Conservation (phyloP, 2,797 vertebrate genomes). For the Myiothlypis coronata region DNA sequence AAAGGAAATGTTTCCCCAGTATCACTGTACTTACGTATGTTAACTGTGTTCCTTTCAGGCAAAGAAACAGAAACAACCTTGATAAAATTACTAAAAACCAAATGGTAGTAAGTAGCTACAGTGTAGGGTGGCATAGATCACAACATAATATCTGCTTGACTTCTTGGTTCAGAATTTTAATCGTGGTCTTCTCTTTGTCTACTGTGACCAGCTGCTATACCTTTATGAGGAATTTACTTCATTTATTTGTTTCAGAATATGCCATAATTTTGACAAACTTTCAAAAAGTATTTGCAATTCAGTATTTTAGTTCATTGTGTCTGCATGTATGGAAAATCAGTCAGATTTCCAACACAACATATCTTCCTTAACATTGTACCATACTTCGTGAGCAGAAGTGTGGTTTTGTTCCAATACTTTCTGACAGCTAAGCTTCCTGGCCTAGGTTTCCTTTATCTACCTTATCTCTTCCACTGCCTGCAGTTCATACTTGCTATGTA, state of each 20-base stretch:
- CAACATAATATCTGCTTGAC: rapidly evolving
- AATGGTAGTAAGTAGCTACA: not conserved
- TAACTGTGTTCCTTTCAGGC: not conserved
- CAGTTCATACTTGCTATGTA: not conserved
- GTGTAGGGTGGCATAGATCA: not conserved
- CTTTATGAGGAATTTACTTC: not conserved
- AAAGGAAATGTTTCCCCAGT: not conserved
- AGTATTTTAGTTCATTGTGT: not conserved
- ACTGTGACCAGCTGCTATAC: not conserved
- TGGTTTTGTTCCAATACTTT: not conserved
- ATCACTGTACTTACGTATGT: not conserved
- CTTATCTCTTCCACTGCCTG: not conserved
- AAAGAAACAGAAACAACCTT: not conserved
- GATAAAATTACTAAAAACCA: not conserved
- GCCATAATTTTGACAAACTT: not conserved
- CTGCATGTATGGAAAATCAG: not conserved
- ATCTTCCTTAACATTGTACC: not conserved
- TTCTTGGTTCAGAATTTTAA: not conserved
- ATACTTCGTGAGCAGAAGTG: not conserved
- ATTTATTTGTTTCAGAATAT: not conserved
- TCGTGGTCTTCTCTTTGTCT: not conserved
- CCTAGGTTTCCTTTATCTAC: not conserved
- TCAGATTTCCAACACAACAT: not conserved
- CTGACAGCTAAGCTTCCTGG: not conserved
- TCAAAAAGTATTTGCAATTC: not conserved